Conservation (phyloP, 2,888 invertebrate genomes). For the Drosophila atripex region DNA sequence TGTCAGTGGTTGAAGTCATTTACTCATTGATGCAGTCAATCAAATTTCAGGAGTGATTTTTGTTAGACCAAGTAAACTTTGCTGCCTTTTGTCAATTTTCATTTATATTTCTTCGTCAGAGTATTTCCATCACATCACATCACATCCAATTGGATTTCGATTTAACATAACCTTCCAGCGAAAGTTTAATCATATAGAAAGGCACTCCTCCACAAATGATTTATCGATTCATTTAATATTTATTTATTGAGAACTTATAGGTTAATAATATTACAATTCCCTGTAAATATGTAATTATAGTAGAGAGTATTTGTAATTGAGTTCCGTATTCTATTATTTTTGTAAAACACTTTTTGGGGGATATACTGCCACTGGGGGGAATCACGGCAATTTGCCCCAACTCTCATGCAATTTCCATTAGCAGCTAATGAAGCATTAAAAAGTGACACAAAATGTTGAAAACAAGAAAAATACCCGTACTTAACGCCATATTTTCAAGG, state of each 20-base stretch:
- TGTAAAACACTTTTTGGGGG: neutral
- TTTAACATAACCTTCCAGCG: neutral
- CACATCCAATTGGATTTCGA: conserved; percentile 1
- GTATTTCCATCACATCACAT: conserved; percentile 2
- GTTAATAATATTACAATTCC: neutral
- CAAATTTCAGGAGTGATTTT: conserved; percentile 77
- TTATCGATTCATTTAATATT: neutral
- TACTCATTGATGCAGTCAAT: conserved; percentile 74
- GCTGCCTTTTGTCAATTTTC: conserved; percentile 62
- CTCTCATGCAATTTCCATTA: conserved; percentile 67
- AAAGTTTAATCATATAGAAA: neutral
- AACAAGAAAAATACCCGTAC: conserved; percentile 44
- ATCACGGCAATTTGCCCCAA: neutral
- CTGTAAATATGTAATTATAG: neutral
- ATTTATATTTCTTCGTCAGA: conserved; percentile 65
- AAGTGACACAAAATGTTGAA: conserved; percentile 58
- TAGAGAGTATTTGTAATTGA: neutral
- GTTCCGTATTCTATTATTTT: neutral
- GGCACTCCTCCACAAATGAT: neutral
- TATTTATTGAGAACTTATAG: neutral
- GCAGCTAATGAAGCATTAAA: conserved; percentile 80
- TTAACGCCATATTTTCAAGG: conserved; percentile 71
- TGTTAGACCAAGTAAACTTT: conserved; percentile 47
- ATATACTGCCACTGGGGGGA: neutral
- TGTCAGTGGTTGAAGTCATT: conserved; percentile 67